These are phyloP conservation scores for Phalacrocorax brasilianus DNA, from an alignment of 2,113 vertebrate genomes.

Conservation along the genomic window DNA sequence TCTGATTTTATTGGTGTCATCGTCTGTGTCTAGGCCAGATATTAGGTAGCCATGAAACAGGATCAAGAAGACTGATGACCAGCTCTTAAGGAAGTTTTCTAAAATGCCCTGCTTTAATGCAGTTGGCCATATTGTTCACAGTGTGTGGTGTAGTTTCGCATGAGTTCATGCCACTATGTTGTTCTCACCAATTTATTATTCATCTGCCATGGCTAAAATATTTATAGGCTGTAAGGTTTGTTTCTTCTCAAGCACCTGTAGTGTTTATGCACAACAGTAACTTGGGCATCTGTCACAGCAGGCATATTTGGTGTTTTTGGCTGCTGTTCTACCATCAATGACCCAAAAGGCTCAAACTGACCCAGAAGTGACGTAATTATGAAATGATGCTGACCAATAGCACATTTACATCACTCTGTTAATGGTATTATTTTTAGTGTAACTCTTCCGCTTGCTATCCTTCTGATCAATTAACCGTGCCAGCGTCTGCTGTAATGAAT, in stretches of 20 bases:
- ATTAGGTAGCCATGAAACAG: background rate
- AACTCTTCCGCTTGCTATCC: background rate
- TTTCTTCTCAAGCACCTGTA: slow-evolving; percentile 36
- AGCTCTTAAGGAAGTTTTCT: background rate
- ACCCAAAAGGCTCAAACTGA: background rate
- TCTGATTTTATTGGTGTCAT: background rate
- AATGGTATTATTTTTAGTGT: background rate
- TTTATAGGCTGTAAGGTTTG: slow-evolving; percentile 44
- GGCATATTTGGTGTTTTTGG: background rate
- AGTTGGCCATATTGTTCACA: slow-evolving; percentile 63
- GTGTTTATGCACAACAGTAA: slow-evolving; percentile 16
- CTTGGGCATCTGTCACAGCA: slow-evolving; percentile 40
- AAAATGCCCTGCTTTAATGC: slow-evolving; percentile 15
- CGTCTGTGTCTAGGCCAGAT: background rate
- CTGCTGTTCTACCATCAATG: background rate
- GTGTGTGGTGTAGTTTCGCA: slow-evolving; percentile 58
- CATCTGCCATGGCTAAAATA: slow-evolving; percentile 55
- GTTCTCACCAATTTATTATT: slow-evolving; percentile 64
- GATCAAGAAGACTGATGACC: slow-evolving; percentile 39
- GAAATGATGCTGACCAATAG: slow-evolving; percentile 22
- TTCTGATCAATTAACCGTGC: slow-evolving; percentile 26
- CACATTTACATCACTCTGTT: background rate
- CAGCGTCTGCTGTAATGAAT: background rate
- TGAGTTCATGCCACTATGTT: slow-evolving; percentile 57
- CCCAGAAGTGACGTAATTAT: background rate